Evolutionary conservation across 2,797 vertebrate species (phyloP), one percentile per base, ranked within the genome.

Genomic region (Coreius guichenoti): DNA sequence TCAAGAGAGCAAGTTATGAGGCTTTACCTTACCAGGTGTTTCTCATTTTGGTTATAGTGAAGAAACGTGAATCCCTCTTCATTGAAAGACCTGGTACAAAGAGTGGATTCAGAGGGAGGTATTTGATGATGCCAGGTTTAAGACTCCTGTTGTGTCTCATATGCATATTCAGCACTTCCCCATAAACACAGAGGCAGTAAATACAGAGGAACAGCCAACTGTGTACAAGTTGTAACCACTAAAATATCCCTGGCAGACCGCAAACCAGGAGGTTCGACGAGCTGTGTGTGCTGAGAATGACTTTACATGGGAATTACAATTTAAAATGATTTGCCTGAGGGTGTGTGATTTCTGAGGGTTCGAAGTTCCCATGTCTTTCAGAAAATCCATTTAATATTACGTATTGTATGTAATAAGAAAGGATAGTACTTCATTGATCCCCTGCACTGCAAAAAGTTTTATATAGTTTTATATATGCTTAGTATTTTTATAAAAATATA

Each of bases 21-120:
- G 49, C 80, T 83, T 76, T 78, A 90, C 88, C 89, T 89, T 67
- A 43, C 87, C 88, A 92, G 87, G 88, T 91, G 91, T 91, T 91
- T 92, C 81, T 90, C 79, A 89, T 90, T 91, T 86, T 61, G 86
- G 87, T 88, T 87, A 86, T 78, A 49, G 89, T 68, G 73, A 83
- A 88, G 88, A 83, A 90, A 89, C 43, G 83, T 82, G 87, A 84
- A 89, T 90, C 82, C 82, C 77, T 81, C 80, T 86, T 78, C 83
- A 82, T 80, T 87, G 86, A 86, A 80, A 85, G 82, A 63, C 79
- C 63, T n/a, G 67, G 67, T 80, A 86, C 86, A 91, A 88, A 89
- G 83, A 86, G 75, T 31, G 67, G 68, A 89, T 89, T 89, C 75
- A 87, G 85, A 81, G 87, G 85, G 82, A 73, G 54, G 86, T 83